Evolutionary conservation across 2,113 vertebrate genomes (phyloP), one percentile per base, ranked within the genome.

Genomic region (Onychostruthus taczanowskii): DNA sequence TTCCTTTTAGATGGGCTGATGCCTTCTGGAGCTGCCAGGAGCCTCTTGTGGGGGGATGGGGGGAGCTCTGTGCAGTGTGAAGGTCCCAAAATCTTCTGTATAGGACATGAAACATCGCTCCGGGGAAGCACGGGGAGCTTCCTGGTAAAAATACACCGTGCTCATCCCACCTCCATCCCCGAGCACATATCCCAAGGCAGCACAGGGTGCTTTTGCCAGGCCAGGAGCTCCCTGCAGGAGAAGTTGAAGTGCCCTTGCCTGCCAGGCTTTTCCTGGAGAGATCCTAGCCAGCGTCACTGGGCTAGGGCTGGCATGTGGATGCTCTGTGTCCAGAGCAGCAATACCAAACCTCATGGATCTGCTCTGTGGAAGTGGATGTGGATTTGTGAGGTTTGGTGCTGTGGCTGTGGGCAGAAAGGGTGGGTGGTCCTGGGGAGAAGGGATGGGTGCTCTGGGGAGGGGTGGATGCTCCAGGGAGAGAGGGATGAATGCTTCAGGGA

Each of bases 31-130:
- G 26, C 68, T 81, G 24, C 61, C 9, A 7, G 44, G 22, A 47
- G 47, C 16, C 6, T 41, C 24, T 53, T 0, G 0, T 27, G 18
- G 0, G 3, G 37, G n/a, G 2, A 3, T 39, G 7, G 2, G 9
- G 33, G 20, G 16, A 28, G n/a, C 39, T 82, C 78, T 21, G 23
- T 43, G 39, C 30, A 11, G 1, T 7, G 20, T n/a, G 49, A 69
- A 56, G 16, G 5, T 64, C 56, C 55, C 0, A 0, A 55, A 70
- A 52, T 50, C 30, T 59, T 47, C 44, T 33, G 15, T 43, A 1
- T 8, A 28, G 70, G 55, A 8, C 6, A 4, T 1, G 3, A n/a
- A 56, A 7, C 11, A 1, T 73, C 0, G 0, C 17, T 52, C 3
- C 39, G 23, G 73, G 49, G 35, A 35, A 49, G 41, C 49, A 12